phyloP scores from a whole-genome alignment of 92 coral and sea anemone genomes.

The Isaurus tuberculatus region DNA sequence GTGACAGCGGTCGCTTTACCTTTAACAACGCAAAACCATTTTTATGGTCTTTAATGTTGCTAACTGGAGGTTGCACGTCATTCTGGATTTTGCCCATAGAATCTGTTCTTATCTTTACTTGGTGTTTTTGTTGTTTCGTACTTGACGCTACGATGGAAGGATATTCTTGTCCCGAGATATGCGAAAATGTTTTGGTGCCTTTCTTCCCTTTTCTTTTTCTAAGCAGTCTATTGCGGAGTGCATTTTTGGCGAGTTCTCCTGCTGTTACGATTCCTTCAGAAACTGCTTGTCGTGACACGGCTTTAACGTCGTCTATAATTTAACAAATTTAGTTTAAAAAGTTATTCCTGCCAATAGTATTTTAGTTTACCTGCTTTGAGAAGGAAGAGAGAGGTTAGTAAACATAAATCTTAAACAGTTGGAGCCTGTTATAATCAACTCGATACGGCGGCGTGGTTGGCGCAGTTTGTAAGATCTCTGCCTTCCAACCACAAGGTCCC shows the following conservation, averaged over 20 bases:
- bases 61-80: background rate
- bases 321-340: background rate
- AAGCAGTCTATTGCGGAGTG: slow-evolving; percentile 47
- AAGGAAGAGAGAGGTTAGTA: too few species aligned
- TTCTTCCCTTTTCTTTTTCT: background rate
- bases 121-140: background rate
- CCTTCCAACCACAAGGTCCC: too few species aligned
- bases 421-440: too few species aligned
- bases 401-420: too few species aligned
- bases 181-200: background rate
- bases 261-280: slow-evolving; percentile 66
- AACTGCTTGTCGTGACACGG: slow-evolving; percentile 64
- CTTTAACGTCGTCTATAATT: background rate
- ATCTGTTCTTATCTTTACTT: background rate
- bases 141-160: background rate
- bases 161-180: background rate
- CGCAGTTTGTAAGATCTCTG: too few species aligned
- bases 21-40: background rate
- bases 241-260: slow-evolving; percentile 61
- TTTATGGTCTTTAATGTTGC: background rate
- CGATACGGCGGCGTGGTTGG: too few species aligned
- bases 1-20: background rate
- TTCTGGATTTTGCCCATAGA: background rate
- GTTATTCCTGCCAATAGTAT: too few species aligned
- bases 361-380: too few species aligned